phyloP scores from a whole-genome alignment of 2,113 vertebrate species.

The Brienomyrus longianalis region DNA sequence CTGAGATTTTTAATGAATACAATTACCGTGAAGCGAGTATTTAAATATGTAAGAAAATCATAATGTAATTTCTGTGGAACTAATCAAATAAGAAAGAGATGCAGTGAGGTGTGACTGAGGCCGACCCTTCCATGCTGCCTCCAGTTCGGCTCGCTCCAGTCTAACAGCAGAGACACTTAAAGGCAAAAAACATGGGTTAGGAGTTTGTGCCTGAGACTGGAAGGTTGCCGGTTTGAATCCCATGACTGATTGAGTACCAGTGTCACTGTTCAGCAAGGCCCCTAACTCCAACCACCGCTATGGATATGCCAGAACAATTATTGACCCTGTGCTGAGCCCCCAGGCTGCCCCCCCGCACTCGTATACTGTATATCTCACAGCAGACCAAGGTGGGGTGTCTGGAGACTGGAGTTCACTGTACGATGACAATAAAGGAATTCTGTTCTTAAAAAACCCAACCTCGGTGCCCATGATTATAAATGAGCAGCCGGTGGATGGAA shows the following conservation, averaged over 20 bases:
- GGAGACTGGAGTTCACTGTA: background rate
- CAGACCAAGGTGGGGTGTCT: background rate
- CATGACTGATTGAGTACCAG: background rate
- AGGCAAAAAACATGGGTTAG: background rate
- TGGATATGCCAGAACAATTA: background rate
- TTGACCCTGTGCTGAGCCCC: background rate
- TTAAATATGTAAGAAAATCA: background rate
- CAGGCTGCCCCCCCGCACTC: background rate
- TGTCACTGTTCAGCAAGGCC: background rate
- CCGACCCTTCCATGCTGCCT: background rate
- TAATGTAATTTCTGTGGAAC: background rate
- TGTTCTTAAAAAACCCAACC: background rate
- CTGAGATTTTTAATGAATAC: background rate
- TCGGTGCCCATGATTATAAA: background rate
- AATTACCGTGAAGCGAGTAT: background rate
- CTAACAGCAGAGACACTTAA: background rate
- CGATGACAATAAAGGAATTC: background rate
- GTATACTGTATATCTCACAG: background rate
- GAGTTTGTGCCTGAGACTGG: background rate
- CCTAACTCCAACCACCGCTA: background rate
- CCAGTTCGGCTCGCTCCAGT: background rate
- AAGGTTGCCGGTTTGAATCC: background rate
- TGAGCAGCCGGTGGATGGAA: background rate
- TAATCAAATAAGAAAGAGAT: background rate
- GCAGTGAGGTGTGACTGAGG: background rate